Percentiles rank a stretch among this genome's conserved stretches.
These are phyloP conservation scores for Synanthedon vespiformis DNA, from an alignment of 2,888 invertebrate genomes.

Conservation along the genomic window DNA sequence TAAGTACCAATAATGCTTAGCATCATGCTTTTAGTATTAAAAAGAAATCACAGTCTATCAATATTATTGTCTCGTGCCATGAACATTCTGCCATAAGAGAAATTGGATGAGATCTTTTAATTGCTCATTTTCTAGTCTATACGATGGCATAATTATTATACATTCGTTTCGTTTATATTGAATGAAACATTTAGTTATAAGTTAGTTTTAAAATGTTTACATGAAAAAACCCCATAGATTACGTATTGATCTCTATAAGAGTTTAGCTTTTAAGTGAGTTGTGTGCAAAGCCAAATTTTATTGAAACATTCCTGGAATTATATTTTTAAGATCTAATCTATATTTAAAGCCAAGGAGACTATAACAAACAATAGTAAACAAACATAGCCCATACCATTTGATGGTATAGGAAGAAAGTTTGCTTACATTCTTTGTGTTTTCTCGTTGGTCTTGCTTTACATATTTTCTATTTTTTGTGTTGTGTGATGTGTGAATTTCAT, in stretches of 20 bases:
- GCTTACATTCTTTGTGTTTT: too few relatives aligned
- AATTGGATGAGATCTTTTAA: slow-evolving; percentile 45
- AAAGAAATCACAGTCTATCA: slow-evolving; percentile 6
- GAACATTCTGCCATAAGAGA: slow-evolving; percentile 40
- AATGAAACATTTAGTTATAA: too few relatives aligned
- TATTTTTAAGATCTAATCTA: slow-evolving; percentile 3
- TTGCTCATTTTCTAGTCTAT: slow-evolving; percentile 68
- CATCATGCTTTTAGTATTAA: not conserved
- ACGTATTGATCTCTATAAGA: slow-evolving; percentile 34
- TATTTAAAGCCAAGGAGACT: too few relatives aligned
- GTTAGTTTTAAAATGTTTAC: too few relatives aligned
- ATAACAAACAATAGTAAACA: too few relatives aligned
- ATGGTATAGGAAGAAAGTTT: too few relatives aligned
- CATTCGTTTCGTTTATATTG: too few relatives aligned
- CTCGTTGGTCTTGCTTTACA: too few relatives aligned
- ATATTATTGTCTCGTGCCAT: slow-evolving; percentile 35
- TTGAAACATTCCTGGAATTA: slow-evolving; percentile 35
- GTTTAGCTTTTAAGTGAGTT: slow-evolving; percentile 11
- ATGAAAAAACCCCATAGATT: slow-evolving; percentile 4
- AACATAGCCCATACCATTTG: too few relatives aligned
- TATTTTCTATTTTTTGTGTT: too few relatives aligned
- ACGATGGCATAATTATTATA: too few relatives aligned
- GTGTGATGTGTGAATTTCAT: too few relatives aligned
- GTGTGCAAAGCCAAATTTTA: slow-evolving; percentile 23
- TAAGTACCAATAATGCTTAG: not conserved